Evolutionary conservation across 2,797 vertebrate genomes (phyloP).

Genomic region (Sardinella longiceps): DNA sequence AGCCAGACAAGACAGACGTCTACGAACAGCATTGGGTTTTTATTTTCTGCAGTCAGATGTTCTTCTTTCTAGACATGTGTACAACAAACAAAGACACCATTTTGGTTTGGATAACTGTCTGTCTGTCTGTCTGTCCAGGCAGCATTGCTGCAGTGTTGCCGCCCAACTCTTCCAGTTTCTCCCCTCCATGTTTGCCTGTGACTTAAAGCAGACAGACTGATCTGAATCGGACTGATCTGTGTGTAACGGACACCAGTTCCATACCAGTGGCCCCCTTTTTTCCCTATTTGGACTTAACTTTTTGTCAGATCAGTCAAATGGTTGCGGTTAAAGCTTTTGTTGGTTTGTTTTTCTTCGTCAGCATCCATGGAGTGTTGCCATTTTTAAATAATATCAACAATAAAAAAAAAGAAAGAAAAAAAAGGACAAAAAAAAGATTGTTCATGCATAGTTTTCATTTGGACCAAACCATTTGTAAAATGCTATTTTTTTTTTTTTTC

Average conservation of each 20-base stretch:
- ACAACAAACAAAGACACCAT: conserved; percentile 8
- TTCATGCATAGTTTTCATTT: conserved; percentile 60
- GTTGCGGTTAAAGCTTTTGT: conserved; percentile 41
- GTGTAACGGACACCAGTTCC: neutral
- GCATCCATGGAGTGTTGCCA: conserved; percentile 32
- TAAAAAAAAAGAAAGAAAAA: conserved; percentile 37
- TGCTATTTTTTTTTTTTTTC: conserved; percentile 62
- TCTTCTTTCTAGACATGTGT: conserved; percentile 43
- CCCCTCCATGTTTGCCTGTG: conserved; percentile 17
- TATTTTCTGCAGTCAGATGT: conserved; percentile 47
- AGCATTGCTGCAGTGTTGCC: conserved; percentile 37
- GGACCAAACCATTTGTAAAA: conserved; percentile 65
- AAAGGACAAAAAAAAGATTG: conserved; percentile 43
- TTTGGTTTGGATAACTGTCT: conserved; percentile 39
- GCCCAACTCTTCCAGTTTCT: conserved; percentile 55
- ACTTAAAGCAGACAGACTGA: neutral
- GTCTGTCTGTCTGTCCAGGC: conserved; percentile 40
- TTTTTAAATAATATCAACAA: conserved; percentile 47
- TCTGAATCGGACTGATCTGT: neutral
- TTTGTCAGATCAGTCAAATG: conserved; percentile 13
- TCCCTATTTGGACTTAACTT: neutral
- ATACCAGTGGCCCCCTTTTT: neutral
- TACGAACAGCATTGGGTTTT: conserved; percentile 49
- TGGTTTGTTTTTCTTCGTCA: conserved; percentile 17
- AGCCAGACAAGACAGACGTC: neutral